Evolutionary conservation across 2,113 vertebrate genomes (phyloP).

Genomic region (Emydocephalus ijimae): DNA sequence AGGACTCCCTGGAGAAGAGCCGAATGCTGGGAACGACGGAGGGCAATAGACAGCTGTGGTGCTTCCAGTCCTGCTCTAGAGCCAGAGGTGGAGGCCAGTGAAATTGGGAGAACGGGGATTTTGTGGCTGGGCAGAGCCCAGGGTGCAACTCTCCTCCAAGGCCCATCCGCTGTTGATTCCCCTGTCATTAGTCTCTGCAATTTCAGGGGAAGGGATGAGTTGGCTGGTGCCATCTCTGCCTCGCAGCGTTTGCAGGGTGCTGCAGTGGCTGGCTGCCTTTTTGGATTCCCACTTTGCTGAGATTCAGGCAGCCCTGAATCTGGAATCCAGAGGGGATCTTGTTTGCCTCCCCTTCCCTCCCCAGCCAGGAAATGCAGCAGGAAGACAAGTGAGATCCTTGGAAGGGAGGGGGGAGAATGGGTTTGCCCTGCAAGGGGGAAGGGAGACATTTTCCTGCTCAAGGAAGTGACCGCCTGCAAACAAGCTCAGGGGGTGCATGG

Average conservation of each 20-base stretch:
- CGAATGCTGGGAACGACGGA: no score
- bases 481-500: neutral
- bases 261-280: neutral
- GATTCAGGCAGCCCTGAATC: neutral
- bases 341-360: no score
- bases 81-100: neutral
- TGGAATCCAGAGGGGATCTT: neutral
- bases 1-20: no score
- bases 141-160: rapidly evolving
- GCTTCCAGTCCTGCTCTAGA: neutral
- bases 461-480: neutral
- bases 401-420: neutral
- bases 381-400: neutral
- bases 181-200: neutral
- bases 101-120: neutral
- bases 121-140: neutral
- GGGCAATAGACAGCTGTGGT: neutral
- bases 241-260: neutral
- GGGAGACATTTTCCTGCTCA: no score
- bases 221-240: neutral
- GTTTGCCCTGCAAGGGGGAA: neutral
- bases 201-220: neutral
- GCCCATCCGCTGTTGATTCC: rapidly evolving
- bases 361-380: neutral
- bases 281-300: neutral